Evolutionary conservation across 2,113 vertebrate genomes (phyloP), one percentile per base, ranked within the genome.

Genomic region (Peromyscus polionotus): DNA sequence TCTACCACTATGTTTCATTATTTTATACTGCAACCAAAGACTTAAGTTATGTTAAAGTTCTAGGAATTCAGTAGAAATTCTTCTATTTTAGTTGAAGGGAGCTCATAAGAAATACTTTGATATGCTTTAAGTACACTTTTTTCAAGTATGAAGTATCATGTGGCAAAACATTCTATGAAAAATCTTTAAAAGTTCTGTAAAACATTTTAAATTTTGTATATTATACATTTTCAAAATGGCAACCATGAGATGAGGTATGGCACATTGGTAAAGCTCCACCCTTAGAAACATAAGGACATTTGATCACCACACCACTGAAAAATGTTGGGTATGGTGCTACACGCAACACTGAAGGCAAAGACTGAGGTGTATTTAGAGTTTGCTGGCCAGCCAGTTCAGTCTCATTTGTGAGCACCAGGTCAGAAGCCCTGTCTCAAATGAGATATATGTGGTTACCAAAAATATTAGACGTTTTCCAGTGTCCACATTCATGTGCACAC

Each of bases 1-100:
- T 67, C 88, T 80, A 75, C 17, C 70, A 54, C 51, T 6, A 3
- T 73, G 63, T 57, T 9, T 86, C 12, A 79, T 68, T 70, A 88
- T 45, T 89, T 45, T 81, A 36, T 61, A 20, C 48, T 92, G 36
- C 1, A 48, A 42, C 12, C 20, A 5, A 26, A 68, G 31, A 81
- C 39, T 73, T 42, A 83, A 75, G 16, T 88, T 54, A 73, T 73
- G 1, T 5, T 68, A 12, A 0, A 36, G 14, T 87, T 96, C 81
- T 20, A 45, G 14, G 9, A 95, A 70, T 1, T 79, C 16, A 90
- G 45, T 51, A 90, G 65, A 91, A 92, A 92, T 77, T 11, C 33
- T n/a, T 57, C 7, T 92, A 63, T 79, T 93, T 96, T 75, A 68
- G 17, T 68, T 73, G 45, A 84, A 94, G 92, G 13, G 19, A 90